phyloP scores from a whole-genome alignment of 2,113 vertebrate genomes.

The Engraulis encrasicolus region DNA sequence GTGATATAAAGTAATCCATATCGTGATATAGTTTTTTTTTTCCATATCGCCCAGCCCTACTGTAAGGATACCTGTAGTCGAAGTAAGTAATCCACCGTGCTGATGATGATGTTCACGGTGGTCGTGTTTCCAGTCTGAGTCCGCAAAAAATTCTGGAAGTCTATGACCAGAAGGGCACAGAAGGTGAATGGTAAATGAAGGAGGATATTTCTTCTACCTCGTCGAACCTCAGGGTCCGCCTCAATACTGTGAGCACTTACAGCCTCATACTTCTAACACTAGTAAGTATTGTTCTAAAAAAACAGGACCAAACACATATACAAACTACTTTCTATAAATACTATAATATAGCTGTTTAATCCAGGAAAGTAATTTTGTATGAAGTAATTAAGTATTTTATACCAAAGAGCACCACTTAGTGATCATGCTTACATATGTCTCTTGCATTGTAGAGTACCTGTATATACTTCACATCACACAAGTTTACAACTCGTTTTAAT shows the following conservation, averaged over 20 bases:
- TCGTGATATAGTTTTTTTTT: too few relatives aligned
- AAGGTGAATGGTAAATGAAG: background rate
- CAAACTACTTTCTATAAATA: too few relatives aligned
- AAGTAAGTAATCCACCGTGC: constrained; percentile 95
- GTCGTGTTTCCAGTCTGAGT: constrained; percentile 98
- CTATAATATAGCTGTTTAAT: background rate
- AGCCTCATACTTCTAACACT: background rate
- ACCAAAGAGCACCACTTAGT: background rate
- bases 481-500: too few relatives aligned
- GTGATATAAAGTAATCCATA: too few relatives aligned
- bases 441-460: background rate
- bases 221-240: background rate
- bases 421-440: background rate
- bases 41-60: too few relatives aligned
- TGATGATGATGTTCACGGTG: constrained; percentile 97
- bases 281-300: too few relatives aligned
- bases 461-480: too few relatives aligned
- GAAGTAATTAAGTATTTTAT: background rate
- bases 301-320: too few relatives aligned
- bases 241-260: background rate
- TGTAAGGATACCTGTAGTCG: constrained; percentile 84
- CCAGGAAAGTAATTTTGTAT: background rate
- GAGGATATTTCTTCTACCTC: background rate
- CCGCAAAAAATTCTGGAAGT: constrained; percentile 96
- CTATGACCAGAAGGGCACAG: constrained; percentile 62